Conservation (phyloP, 2,797 vertebrate genomes). For the Melopsittacus undulatus region DNA sequence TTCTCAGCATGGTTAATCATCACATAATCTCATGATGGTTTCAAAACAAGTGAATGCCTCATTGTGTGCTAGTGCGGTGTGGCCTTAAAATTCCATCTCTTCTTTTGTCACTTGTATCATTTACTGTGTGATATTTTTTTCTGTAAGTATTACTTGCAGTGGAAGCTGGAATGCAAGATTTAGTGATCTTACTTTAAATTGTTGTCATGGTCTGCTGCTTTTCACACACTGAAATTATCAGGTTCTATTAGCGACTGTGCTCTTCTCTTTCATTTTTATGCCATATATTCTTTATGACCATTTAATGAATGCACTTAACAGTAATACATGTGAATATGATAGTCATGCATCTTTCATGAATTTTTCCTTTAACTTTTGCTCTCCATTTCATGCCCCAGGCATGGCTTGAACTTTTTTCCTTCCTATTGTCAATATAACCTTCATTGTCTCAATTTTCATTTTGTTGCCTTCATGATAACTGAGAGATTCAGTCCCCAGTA, state of each 20-base stretch:
- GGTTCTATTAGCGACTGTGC: neutral
- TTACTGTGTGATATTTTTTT: neutral
- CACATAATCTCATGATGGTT: neutral
- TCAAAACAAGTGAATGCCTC: neutral
- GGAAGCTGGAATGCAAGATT: neutral
- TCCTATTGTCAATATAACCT: neutral
- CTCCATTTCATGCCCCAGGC: neutral
- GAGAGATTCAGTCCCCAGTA: neutral
- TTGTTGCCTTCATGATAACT: neutral
- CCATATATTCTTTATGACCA: slow-evolving; percentile 46
- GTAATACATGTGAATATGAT: slow-evolving; percentile 31
- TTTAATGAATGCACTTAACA: slow-evolving; percentile 45
- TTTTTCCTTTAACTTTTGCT: slow-evolving; percentile 36
- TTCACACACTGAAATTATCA: neutral
- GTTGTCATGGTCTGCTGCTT: slow-evolving; percentile 30
- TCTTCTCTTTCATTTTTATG: slow-evolving; percentile 27
- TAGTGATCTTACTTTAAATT: slow-evolving; percentile 20
- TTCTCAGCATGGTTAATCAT: neutral
- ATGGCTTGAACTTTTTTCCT: slow-evolving; percentile 24
- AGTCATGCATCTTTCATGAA: slow-evolving; percentile 35
- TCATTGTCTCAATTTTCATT: neutral
- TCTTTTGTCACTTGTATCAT: neutral
- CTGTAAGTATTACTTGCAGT: neutral
- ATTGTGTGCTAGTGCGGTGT: neutral
- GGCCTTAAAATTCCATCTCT: neutral